Percentiles rank a stretch among this genome's conserved stretches.
Conservation (phyloP, 2,797 vertebrate genomes). For the Prionace glauca region DNA sequence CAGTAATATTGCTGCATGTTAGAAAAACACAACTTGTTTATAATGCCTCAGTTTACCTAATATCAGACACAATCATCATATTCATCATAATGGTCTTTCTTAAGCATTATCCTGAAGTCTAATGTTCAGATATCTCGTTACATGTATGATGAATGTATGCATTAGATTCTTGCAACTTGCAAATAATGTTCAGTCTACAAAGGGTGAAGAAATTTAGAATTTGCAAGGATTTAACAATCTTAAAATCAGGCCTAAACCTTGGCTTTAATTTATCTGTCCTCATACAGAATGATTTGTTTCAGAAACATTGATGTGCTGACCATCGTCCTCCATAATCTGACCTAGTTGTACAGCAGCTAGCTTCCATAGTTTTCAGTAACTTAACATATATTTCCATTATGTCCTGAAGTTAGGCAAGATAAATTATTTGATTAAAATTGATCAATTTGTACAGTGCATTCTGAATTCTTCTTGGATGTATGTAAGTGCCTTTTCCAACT, state of each 20-base stretch:
- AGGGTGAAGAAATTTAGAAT: background rate
- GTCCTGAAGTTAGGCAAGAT: background rate
- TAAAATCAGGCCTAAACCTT: background rate
- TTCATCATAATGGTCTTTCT: background rate
- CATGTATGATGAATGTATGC: slow-evolving; percentile 8
- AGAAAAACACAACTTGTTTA: background rate
- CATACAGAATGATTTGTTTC: background rate
- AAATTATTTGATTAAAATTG: background rate
- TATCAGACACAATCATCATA: background rate
- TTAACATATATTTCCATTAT: no score
- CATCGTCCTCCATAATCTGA: background rate
- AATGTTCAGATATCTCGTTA: slow-evolving; percentile 3
- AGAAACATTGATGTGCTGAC: background rate
- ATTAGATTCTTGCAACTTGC: slow-evolving; percentile 1
- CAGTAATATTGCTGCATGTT: background rate
- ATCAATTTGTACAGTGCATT: background rate
- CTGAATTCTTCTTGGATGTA: background rate
- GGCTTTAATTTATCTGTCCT: background rate
- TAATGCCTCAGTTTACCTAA: background rate
- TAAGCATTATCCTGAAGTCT: background rate
- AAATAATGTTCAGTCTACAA: background rate
- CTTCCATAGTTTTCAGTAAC: background rate
- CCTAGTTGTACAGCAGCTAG: background rate
- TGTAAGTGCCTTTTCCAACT: background rate
- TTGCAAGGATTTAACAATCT: background rate